Base-by-base conservation (phyloP, 2,797 vertebrate genomes). In the Xiphorhynchus erythropygius region DNA sequence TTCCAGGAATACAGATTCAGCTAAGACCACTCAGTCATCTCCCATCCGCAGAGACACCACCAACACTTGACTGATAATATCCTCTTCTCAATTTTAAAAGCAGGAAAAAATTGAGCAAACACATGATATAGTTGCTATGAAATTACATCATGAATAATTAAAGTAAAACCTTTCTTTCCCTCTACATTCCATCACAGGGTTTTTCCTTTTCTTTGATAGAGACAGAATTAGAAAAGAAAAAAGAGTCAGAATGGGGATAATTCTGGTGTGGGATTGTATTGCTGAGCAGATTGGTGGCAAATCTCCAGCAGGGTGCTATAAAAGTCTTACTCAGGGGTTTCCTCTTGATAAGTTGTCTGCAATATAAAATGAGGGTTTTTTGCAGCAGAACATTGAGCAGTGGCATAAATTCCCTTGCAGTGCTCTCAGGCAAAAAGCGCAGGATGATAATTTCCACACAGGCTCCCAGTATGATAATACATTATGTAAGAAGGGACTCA, bases 61-160 rank as follows among this genome's bases (percentile, higher is more conserved):
- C 30, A 84, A 30, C 49, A 62, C 57, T 53, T 9, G 13, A 92
- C 7, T 59, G 79, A 6, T 10, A 53, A 78, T 60, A 75, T 59
- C 27, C 47, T 78, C 94, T 70, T 96, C 83, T 95, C 87, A 52
- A 59, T 96, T 95, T 94, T 80, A 95, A 95, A 69, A 94, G 79
- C 35, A 87, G 92, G 75, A 93, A 96, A 93, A 97, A 95, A 86
- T 55, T 79, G 91, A 97, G 60, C 84, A 87, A 96, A 71, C 55
- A 84, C 84, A 78, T 91, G 75, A 95, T 95, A 67, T 19, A 50
- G 32, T 63, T 95, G 68, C 77, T 69, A 49, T 89, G 84, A 96
- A 97, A 97, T 96, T 96, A 91, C 81, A 87, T 77, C 73, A 52
- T 90, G 83, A 96, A 96, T 97, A 97, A 97, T 94, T 96, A 84